These are phyloP conservation scores for Hydrozoanthus gracilis DNA, from an alignment of 92 coral and sea anemone species.

Conservation along the genomic window DNA sequence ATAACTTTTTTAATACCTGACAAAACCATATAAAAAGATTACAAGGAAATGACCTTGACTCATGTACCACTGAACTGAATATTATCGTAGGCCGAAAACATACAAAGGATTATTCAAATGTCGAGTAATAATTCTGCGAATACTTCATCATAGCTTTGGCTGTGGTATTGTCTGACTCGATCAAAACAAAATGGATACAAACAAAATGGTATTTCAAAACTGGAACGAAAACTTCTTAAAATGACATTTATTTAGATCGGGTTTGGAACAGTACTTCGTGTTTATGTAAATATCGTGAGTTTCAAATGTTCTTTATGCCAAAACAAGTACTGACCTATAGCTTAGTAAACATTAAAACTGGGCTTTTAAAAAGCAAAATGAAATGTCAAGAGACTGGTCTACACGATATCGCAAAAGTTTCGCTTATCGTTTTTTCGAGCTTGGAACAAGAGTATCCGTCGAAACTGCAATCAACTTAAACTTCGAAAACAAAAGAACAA, in stretches of 20 bases:
- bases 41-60: conserved; percentile 21
- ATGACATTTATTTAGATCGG: not conserved
- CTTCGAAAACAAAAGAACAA: conserved; percentile 38
- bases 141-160: not conserved
- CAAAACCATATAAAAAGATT: not conserved
- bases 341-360: conserved; percentile 69
- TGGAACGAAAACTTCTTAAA: conserved; percentile 12
- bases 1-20: not conserved
- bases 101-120: not conserved
- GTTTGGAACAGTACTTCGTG: not conserved
- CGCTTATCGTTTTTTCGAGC: not conserved
- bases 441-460: conserved; percentile 11
- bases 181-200: not conserved
- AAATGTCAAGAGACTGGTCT: conserved; percentile 26
- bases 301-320: conserved; percentile 54
- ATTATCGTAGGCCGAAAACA: not conserved
- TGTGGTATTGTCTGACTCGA: not conserved
- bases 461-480: conserved; percentile 20
- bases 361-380: not conserved
- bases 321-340: conserved; percentile 67
- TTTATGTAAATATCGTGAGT: conserved; percentile 39
- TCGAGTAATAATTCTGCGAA: not conserved
- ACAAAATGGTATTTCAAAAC: not conserved
- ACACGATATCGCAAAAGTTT: not conserved
- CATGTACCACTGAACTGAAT: not conserved